These are phyloP conservation scores for Agriopis marginaria DNA, from an alignment of 2,888 invertebrate genomes.

Conservation along the genomic window DNA sequence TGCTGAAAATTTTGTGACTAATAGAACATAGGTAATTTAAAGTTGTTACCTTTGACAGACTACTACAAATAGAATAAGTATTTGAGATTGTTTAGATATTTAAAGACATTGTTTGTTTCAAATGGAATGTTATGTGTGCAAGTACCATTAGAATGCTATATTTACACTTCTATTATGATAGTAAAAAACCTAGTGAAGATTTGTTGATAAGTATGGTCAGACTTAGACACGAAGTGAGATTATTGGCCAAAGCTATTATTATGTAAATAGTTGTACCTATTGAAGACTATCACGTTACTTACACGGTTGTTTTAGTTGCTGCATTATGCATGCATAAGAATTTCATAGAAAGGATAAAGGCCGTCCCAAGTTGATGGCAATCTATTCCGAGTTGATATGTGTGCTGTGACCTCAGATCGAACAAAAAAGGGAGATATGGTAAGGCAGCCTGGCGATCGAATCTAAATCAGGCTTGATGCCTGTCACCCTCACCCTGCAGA, in stretches of 20 bases:
- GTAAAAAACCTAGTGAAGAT: neutral
- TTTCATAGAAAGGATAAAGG: too few species aligned
- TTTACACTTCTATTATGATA: neutral
- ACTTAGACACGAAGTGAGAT: slow-evolving; percentile 13
- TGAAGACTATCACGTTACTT: neutral
- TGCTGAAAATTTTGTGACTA: too few species aligned
- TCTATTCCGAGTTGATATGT: too few species aligned
- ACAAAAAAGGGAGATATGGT: too few species aligned
- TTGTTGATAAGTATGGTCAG: neutral
- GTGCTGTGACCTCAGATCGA: too few species aligned
- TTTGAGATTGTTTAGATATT: slow-evolving; percentile 44
- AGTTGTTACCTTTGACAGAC: slow-evolving; percentile 42
- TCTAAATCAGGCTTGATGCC: too few species aligned
- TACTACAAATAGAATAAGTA: slow-evolving; percentile 35
- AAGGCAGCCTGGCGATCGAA: too few species aligned
- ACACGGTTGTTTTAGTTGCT: neutral
- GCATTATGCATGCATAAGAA: too few species aligned
- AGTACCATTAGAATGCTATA: slow-evolving; percentile 9
- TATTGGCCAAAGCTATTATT: slow-evolving; percentile 13
- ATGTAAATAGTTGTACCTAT: slow-evolving; percentile 2
- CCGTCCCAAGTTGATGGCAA: too few species aligned
- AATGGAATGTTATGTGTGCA: slow-evolving; percentile 33
- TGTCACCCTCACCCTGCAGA: too few species aligned
- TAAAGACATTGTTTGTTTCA: slow-evolving; percentile 32
- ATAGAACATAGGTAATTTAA: too few species aligned